These are phyloP conservation scores for Propithecus coquereli DNA, from an alignment of 2,113 vertebrate species.

Conservation along the genomic window DNA sequence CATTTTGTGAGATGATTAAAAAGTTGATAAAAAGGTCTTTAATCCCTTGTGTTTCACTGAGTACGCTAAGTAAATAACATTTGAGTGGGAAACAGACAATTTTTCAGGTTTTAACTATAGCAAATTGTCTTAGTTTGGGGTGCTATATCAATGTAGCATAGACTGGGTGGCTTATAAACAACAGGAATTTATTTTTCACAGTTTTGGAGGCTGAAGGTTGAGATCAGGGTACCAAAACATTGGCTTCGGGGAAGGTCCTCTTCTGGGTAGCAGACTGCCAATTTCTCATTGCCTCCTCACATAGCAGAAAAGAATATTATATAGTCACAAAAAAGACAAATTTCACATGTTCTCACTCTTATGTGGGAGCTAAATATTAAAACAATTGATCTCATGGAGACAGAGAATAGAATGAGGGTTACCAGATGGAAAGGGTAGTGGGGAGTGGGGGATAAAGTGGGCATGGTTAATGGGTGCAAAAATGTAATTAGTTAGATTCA, in stretches of 20 bases:
- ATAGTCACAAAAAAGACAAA: too few species aligned
- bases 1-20: constrained; percentile 39
- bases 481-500: too few species aligned
- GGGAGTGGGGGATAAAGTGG: too few species aligned
- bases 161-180: not conserved
- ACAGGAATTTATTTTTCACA: not conserved
- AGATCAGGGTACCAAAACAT: not conserved
- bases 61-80: not conserved
- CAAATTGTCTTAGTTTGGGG: not conserved
- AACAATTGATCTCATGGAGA: too few species aligned
- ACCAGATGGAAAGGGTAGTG: too few species aligned
- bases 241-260: not conserved
- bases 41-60: not conserved
- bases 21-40: constrained; percentile 1
- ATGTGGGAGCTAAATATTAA: too few species aligned
- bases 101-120: not conserved
- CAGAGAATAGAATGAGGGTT: too few species aligned
- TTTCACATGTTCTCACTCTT: too few species aligned
- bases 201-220: not conserved
- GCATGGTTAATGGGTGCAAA: too few species aligned
- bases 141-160: not conserved
- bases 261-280: not conserved
- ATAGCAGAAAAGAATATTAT: not conserved
- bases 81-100: not conserved
- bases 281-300: not conserved